These are phyloP conservation scores for Colletes latitarsis DNA, from an alignment of 1,140 invertebrate species.

Conservation along the genomic window DNA sequence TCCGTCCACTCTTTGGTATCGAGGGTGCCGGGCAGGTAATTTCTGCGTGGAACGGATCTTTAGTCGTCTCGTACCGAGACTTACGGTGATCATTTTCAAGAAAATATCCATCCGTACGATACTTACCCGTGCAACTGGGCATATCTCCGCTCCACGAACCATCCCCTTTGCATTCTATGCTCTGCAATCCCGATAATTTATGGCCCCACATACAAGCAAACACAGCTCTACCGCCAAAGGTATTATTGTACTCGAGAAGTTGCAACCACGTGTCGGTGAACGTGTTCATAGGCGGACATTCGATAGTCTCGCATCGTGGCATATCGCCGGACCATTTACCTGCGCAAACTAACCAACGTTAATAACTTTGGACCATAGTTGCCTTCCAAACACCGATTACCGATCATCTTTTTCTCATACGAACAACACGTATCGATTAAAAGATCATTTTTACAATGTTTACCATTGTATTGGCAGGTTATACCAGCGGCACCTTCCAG, in stretches of 20 bases:
- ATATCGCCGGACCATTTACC: slow-evolving; percentile 88
- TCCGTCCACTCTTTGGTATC: slow-evolving; percentile 87
- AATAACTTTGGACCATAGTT: too few relatives aligned
- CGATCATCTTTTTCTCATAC: too few relatives aligned
- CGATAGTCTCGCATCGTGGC: slow-evolving; percentile 88
- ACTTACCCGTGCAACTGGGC: slow-evolving; percentile 87
- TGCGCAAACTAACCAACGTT: slow-evolving; percentile 64
- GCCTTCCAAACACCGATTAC: too few relatives aligned
- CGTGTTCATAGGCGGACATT: slow-evolving; percentile 85
- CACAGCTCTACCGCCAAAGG: slow-evolving; percentile 85
- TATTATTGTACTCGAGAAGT: slow-evolving; percentile 85
- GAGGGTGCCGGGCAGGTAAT: slow-evolving; percentile 89
- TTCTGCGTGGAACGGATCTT: slow-evolving; percentile 81
- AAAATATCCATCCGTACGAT: background rate
- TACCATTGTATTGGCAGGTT: slow-evolving; percentile 89
- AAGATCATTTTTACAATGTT: slow-evolving; percentile 21
- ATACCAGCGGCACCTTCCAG: slow-evolving; percentile 86
- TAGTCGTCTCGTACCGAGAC: too few relatives aligned
- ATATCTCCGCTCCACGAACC: slow-evolving; percentile 89
- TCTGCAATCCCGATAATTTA: slow-evolving; percentile 86
- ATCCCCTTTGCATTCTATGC: slow-evolving; percentile 88
- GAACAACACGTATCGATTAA: background rate
- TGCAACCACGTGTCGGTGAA: slow-evolving; percentile 82
- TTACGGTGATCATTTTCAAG: too few relatives aligned
- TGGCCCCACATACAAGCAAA: slow-evolving; percentile 93